Percentiles rank a stretch among this genome's conserved stretches.
Conservation (phyloP, 2,888 invertebrate genomes). For the Lasioglossum oenotherae region DNA sequence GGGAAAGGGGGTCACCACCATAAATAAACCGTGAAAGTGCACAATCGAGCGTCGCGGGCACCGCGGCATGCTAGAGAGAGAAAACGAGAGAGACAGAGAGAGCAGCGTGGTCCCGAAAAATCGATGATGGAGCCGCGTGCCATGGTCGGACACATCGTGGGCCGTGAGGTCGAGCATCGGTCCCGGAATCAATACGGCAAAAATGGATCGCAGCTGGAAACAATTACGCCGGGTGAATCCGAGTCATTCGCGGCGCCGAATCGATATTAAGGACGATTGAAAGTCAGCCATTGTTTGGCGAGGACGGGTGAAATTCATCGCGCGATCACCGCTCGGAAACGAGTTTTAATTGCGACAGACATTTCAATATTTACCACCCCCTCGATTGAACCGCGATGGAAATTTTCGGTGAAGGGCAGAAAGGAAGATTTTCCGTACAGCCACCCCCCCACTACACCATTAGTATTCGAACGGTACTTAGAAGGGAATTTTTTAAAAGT, state of each 20-base stretch:
- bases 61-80: neutral
- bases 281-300: constrained; percentile 15
- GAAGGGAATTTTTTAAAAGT: neutral
- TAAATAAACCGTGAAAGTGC: constrained; percentile 11
- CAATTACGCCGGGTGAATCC: neutral
- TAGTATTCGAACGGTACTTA: neutral
- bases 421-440: neutral
- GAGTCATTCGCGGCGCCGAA: neutral
- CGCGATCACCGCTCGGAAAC: constrained; percentile 3
- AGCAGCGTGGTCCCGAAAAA: neutral
- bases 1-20: constrained; percentile 6
- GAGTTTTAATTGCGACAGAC: constrained; percentile 44
- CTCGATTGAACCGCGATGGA: constrained; percentile 25
- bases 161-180: constrained; percentile 9
- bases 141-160: neutral
- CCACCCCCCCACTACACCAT: neutral
- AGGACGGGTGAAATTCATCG: constrained; percentile 11
- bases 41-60: neutral
- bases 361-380: constrained; percentile 53
- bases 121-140: neutral
- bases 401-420: constrained; percentile 24
- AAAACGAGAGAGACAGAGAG: neutral
- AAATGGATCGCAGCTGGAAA: constrained; percentile 12
- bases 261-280: constrained; percentile 22
- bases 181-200: constrained; percentile 1